A percentile compares a stretch with the other conserved stretches of the same genome.
phyloP scores from a whole-genome alignment of 2,113 vertebrate genomes.

The Cricetomys ansorgei region DNA sequence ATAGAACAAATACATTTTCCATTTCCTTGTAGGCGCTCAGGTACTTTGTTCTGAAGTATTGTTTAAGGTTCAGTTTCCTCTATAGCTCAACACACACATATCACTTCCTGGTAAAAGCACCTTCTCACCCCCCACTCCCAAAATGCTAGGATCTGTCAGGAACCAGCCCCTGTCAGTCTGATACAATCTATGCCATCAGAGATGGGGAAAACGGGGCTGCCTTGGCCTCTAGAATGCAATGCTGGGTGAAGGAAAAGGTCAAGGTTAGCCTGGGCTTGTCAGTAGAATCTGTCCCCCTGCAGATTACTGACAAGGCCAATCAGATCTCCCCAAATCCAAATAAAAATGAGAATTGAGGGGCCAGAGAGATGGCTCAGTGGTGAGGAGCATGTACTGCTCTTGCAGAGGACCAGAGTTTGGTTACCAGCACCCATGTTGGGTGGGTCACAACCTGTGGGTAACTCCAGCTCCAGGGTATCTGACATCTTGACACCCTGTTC shows the following conservation, averaged over 20 bases:
- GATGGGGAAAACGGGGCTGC: neutral
- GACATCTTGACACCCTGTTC: neutral
- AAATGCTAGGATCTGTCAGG: neutral
- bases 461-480: neutral
- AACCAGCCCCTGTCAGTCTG: neutral
- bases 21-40: conserved; percentile 49
- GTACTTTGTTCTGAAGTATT: conserved; percentile 40
- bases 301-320: neutral
- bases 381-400: too few species aligned
- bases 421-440: neutral
- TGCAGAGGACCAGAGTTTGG: neutral
- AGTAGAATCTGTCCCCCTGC: neutral
- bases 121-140: rapidly evolving
- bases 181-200: neutral
- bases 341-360: neutral
- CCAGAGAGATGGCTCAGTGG: neutral
- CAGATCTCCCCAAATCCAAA: neutral
- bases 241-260: neutral
- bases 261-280: neutral
- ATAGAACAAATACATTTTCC: conserved; percentile 62
- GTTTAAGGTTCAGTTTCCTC: conserved; percentile 46
- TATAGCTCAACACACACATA: conserved; percentile 40
- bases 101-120: neutral
- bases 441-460: neutral
- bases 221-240: neutral